Evolutionary conservation across 2,797 vertebrate species (phyloP).

Genomic region (Synaphobranchus kaupii): DNA sequence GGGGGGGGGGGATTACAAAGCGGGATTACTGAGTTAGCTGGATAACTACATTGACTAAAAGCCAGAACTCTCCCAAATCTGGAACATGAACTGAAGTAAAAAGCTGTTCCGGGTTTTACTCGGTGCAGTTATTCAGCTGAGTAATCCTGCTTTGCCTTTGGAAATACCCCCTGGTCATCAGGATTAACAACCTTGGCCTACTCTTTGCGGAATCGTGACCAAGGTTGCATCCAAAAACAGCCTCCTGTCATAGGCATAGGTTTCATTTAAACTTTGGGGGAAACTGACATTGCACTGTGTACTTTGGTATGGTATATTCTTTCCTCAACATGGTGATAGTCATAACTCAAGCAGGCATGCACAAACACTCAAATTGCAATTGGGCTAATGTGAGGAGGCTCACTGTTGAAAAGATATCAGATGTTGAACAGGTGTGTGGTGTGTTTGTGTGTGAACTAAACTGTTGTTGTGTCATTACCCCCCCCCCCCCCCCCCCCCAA

Average conservation of each 20-base stretch:
- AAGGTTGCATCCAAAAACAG: too few species aligned
- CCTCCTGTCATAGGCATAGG: too few species aligned
- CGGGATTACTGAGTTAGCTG: too few species aligned
- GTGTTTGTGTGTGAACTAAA: neutral
- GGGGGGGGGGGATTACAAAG: too few species aligned
- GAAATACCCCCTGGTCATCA: neutral
- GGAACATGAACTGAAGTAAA: too few species aligned
- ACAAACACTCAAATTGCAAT: neutral
- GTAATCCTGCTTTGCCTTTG: too few species aligned
- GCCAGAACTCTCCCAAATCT: too few species aligned
- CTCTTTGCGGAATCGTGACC: too few species aligned
- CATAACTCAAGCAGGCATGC: neutral
- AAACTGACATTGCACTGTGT: neutral
- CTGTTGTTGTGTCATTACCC: neutral
- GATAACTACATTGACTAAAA: too few species aligned
- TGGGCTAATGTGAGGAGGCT: constrained; percentile 28
- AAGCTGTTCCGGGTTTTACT: too few species aligned
- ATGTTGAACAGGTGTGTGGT: constrained; percentile 16
- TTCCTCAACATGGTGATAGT: neutral
- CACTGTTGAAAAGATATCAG: neutral
- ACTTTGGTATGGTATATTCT: neutral
- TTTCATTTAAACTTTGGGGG: too few species aligned
- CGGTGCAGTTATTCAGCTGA: too few species aligned
- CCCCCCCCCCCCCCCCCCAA: neutral
- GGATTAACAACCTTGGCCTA: neutral